These are phyloP conservation scores for Lacerta viridis DNA, from an alignment of 2,797 vertebrate genomes.

Conservation along the genomic window DNA sequence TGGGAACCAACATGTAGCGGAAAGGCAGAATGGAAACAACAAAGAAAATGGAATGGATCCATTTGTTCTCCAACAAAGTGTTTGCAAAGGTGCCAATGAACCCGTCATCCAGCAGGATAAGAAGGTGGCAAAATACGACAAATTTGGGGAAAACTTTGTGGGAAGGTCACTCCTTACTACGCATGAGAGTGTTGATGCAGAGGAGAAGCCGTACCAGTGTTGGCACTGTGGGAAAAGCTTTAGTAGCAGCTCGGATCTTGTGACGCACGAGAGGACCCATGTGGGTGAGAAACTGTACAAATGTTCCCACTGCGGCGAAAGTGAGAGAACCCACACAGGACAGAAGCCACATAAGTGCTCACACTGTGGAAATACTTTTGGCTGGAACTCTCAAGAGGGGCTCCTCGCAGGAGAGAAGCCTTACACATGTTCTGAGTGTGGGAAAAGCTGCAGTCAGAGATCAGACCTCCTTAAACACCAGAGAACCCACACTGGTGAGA, in stretches of 20 bases:
- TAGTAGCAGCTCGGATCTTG: background rate
- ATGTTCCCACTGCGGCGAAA: slow-evolving; percentile 33
- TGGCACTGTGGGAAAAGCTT: slow-evolving; percentile 32
- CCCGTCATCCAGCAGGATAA: background rate
- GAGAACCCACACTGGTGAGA: background rate
- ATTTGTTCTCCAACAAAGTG: too few species aligned
- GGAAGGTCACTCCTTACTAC: background rate
- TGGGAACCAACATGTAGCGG: background rate
- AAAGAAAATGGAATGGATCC: background rate
- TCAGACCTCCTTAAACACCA: slow-evolving; percentile 6
- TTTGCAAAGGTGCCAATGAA: background rate
- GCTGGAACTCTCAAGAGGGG: slow-evolving; percentile 24
- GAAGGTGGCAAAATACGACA: background rate
- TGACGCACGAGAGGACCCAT: slow-evolving; percentile 11
- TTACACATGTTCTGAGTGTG: slow-evolving; percentile 17
- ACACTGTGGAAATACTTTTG: slow-evolving; percentile 30
- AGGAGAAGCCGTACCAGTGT: slow-evolving; percentile 15
- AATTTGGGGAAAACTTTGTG: background rate
- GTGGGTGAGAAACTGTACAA: slow-evolving; percentile 23
- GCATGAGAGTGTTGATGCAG: background rate
- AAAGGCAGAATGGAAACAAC: background rate
- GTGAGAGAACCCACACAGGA: slow-evolving; percentile 20
- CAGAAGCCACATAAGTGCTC: slow-evolving; percentile 21
- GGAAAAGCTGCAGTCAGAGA: slow-evolving; percentile 16
- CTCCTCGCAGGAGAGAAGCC: background rate